Evolutionary conservation across 2,888 invertebrate genomes (phyloP), one percentile per base, ranked within the genome.

Genomic region (Dioctria rufipes): DNA sequence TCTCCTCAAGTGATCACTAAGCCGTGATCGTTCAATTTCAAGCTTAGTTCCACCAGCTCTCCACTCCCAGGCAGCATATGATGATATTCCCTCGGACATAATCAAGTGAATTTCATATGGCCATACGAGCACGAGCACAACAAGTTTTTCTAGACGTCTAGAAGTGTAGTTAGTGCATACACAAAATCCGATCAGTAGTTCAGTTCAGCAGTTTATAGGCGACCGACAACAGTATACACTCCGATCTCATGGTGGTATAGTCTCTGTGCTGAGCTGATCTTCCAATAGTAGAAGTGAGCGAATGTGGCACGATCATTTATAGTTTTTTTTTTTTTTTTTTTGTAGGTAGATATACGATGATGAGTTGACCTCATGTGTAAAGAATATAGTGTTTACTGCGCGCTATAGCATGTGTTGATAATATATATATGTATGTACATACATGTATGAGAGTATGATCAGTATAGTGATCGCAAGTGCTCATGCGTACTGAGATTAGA

Each of bases 111-210:
- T 69, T 54, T 69, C 69, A 69, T 69, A 51, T 25, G 25, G 25
- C 0, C 25, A 25, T 25, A 25, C 25, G 25, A 25, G 60, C 25
- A 60, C 60, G 73, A 43, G 42, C 73, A 60, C 73, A 60, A 75
- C 69, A 54, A 75, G 60, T 75, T 77, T 77, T 77, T 77, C 63
- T 63, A 63, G 63, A 77, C 61, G 43, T 61, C 63, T 63, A 63
- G 63, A 63, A 49, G 77, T 63, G 49, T 25, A 25, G 25, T 25
- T 25, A 25, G 25, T 25, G 25, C 25, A 25, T 63, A 77, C 63
- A 77, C 77, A 63, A 63, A 77, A 77, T 77, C 77, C 77, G 63
- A 49, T 77, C 63, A 63, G 46, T 49, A 77, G 63, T 77, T 61
- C 49, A 63, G 77, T 8, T n/a, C 42, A 63, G 63, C n/a, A 25